phyloP scores from a whole-genome alignment of 2,797 vertebrate species.

The Amblyopsis hoosieri region DNA sequence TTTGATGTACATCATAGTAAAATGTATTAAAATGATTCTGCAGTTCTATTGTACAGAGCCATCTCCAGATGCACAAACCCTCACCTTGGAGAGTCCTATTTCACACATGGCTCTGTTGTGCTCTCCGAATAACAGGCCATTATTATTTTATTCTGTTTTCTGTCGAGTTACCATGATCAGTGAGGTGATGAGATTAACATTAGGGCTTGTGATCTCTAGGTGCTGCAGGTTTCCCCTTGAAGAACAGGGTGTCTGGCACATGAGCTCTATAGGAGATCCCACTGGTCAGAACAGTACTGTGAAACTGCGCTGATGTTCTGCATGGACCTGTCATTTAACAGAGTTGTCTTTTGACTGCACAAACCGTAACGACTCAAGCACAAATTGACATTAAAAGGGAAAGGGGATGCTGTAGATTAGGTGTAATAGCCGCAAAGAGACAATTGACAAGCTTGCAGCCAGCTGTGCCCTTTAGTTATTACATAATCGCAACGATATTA shows the following conservation, averaged over 20 bases:
- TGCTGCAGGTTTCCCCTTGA: not conserved
- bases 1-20: constrained; percentile 23
- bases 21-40: too few species aligned
- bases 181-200: not conserved
- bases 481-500: not conserved
- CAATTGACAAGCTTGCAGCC: not conserved
- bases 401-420: too few species aligned
- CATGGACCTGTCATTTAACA: too few species aligned
- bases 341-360: not conserved
- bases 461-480: not conserved
- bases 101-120: constrained; percentile 40
- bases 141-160: constrained; percentile 5
- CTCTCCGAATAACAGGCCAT: constrained; percentile 42
- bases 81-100: constrained; percentile 43
- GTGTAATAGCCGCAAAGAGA: too few species aligned
- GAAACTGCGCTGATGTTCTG: too few species aligned
- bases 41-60: constrained; percentile 18
- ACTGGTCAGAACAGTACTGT: not conserved
- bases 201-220: not conserved
- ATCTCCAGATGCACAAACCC: constrained; percentile 38
- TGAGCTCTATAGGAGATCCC: not conserved
- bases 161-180: not conserved
- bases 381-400: too few species aligned
- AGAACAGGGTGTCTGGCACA: not conserved
- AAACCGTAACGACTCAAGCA: not conserved